Conservation (phyloP, 2,797 vertebrate species). For the Allobates femoralis region DNA sequence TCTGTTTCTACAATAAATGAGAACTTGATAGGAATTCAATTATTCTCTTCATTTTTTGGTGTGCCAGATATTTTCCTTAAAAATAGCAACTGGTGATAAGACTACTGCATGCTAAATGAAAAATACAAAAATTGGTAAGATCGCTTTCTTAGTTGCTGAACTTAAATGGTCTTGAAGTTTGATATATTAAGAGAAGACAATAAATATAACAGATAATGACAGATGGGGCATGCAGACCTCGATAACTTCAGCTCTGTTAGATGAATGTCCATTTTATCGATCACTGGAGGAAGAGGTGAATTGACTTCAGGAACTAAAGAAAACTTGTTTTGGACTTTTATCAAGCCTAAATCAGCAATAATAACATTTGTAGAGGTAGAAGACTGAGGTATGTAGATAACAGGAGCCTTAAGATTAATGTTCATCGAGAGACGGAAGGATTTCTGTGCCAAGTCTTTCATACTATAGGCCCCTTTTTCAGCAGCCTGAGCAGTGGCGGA, state of each 20-base stretch:
- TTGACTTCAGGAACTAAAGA: slow-evolving; percentile 75
- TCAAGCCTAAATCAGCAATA: slow-evolving; percentile 79
- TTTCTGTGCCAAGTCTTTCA: slow-evolving; percentile 81
- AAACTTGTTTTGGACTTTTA: slow-evolving; percentile 82
- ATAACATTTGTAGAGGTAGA: slow-evolving; percentile 74
- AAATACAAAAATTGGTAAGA: too few relatives aligned
- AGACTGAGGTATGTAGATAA: slow-evolving; percentile 80
- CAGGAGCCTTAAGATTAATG: slow-evolving; percentile 79
- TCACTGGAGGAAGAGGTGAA: slow-evolving; percentile 83
- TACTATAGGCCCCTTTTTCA: slow-evolving; percentile 79
- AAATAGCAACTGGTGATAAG: not conserved
- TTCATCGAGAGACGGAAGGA: slow-evolving; percentile 81
- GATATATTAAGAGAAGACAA: not conserved
- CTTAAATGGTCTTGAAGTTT: not conserved
- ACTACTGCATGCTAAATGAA: not conserved
- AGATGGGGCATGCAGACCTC: slow-evolving; percentile 75
- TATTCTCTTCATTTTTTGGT: too few relatives aligned
- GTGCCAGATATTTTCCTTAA: too few relatives aligned
- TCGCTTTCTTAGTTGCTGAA: not conserved
- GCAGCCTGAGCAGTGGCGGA: slow-evolving; percentile 79
- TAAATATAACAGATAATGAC: not conserved
- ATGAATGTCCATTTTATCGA: slow-evolving; percentile 87
- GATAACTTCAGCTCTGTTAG: slow-evolving; percentile 90
- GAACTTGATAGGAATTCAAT: too few relatives aligned
- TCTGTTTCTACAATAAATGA: too few relatives aligned